These are phyloP conservation scores for Drosophila gunungcola DNA, from an alignment of 1,140 invertebrate species.

Conservation along the genomic window DNA sequence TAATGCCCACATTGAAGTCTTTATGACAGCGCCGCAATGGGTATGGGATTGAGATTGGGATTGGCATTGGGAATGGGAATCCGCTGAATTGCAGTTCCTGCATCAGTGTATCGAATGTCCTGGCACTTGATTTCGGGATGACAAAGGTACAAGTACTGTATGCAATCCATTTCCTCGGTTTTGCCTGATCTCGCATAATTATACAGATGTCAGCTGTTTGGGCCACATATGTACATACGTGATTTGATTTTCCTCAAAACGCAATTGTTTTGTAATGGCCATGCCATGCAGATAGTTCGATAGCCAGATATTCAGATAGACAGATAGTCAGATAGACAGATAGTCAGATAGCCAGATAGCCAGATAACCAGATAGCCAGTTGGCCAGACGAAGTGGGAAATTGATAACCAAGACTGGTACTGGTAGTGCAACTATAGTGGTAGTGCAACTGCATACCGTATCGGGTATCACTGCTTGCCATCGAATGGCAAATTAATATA, in stretches of 20 bases:
- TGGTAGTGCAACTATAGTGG: conserved; percentile 17
- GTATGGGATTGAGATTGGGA: not conserved
- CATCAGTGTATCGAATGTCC: conserved; percentile 76
- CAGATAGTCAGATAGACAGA: not conserved
- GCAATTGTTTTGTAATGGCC: conserved; percentile 81
- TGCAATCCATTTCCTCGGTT: conserved; percentile 3
- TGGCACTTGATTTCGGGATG: conserved; percentile 43
- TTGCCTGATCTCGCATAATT: conserved; percentile 60
- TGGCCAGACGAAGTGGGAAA: conserved; percentile 42
- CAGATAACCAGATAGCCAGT: not conserved
- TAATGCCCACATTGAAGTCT: conserved; percentile 75
- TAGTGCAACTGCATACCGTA: conserved; percentile 29
- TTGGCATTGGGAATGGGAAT: not conserved
- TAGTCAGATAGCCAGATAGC: not conserved
- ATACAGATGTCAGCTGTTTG: conserved; percentile 76
- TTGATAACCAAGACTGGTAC: conserved; percentile 69
- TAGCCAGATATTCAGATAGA: conserved; percentile 7
- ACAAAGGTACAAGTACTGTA: conserved; percentile 31
- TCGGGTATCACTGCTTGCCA: conserved; percentile 58
- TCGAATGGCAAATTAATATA: conserved; percentile 83
- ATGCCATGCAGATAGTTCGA: conserved; percentile 33
- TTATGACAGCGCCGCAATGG: conserved; percentile 70
- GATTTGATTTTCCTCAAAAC: conserved; percentile 77
- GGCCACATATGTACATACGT: conserved; percentile 38
- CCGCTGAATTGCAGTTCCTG: conserved; percentile 36